Conservation (phyloP, 2,888 invertebrate species). For the Drosophila eohydei region DNA sequence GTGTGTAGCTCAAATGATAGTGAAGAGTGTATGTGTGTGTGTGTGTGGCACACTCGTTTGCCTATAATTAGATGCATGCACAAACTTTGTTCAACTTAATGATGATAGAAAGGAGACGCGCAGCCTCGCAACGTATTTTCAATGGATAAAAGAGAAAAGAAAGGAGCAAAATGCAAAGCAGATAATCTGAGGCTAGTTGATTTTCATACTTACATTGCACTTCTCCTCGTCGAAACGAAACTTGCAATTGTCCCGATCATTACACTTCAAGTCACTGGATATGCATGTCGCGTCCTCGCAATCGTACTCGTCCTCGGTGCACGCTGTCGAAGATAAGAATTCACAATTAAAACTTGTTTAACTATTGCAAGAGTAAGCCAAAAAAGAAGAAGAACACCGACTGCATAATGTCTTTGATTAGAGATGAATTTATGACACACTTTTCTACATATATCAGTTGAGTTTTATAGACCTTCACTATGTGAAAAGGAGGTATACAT, state of each 20-base stretch:
- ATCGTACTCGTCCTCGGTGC: conserved; percentile 89
- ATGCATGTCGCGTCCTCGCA: conserved; percentile 96
- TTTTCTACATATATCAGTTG: no score
- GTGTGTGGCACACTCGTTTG: conserved; percentile 30
- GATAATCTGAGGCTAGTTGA: neutral
- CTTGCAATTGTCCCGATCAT: conserved; percentile 91
- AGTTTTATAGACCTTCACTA: no score
- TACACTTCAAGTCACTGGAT: conserved; percentile 88
- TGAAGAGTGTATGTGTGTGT: conserved; percentile 21
- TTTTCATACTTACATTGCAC: conserved; percentile 85
- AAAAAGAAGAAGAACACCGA: no score
- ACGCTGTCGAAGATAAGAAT: conserved; percentile 42
- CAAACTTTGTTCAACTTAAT: conserved; percentile 22
- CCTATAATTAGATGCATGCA: conserved; percentile 71
- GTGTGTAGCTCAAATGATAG: conserved; percentile 48
- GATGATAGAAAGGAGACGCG: conserved; percentile 2
- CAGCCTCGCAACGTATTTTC: neutral
- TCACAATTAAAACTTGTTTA: conserved; percentile 15
- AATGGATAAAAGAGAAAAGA: neutral
- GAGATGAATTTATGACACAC: no score
- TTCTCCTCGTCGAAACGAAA: conserved; percentile 91
- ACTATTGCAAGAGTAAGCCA: conserved; percentile 1
- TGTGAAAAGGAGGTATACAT: no score
- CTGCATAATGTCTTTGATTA: no score
- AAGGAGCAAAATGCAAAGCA: neutral